These are phyloP conservation scores for Stenichneumon culpator DNA, from an alignment of 2,888 invertebrate genomes.

Conservation along the genomic window DNA sequence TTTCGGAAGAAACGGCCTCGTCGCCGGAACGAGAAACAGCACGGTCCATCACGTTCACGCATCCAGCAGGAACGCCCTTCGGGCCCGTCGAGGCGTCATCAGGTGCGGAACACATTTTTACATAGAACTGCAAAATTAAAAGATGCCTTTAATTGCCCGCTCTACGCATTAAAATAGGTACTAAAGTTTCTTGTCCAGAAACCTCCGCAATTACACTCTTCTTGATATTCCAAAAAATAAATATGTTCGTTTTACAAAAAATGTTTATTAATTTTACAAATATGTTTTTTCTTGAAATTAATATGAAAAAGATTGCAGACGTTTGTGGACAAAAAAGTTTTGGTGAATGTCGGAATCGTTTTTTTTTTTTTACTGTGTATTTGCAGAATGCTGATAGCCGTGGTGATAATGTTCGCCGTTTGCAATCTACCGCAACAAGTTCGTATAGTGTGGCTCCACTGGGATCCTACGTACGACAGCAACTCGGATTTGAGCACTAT, in stretches of 20 bases:
- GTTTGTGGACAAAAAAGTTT: too few species aligned
- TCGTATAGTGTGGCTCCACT: constrained; percentile 95
- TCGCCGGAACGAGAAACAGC: constrained; percentile 73
- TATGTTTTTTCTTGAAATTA: too few species aligned
- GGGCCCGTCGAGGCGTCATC: constrained; percentile 94
- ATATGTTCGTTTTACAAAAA: too few species aligned
- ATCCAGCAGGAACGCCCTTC: constrained; percentile 91
- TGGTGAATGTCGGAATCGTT: too few species aligned
- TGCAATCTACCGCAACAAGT: constrained; percentile 97
- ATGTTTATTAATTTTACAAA: too few species aligned
- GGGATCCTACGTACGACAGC: constrained; percentile 84
- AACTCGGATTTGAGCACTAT: constrained; percentile 89
- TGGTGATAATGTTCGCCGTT: constrained; percentile 94
- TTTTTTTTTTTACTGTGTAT: not conserved
- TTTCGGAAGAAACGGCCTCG: constrained; percentile 74
- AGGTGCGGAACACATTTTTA: constrained; percentile 69
- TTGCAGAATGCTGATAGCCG: constrained; percentile 93
- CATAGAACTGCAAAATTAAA: too few species aligned
- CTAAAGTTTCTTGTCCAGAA: too few species aligned
- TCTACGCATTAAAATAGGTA: too few species aligned
- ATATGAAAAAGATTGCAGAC: too few species aligned
- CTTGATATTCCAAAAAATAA: too few species aligned
- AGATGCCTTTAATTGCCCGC: too few species aligned
- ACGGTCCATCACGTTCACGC: constrained; percentile 88
- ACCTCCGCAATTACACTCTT: too few species aligned